Base-by-base conservation (phyloP, 2,888 invertebrate genomes). In the Miltochrista miniata region DNA sequence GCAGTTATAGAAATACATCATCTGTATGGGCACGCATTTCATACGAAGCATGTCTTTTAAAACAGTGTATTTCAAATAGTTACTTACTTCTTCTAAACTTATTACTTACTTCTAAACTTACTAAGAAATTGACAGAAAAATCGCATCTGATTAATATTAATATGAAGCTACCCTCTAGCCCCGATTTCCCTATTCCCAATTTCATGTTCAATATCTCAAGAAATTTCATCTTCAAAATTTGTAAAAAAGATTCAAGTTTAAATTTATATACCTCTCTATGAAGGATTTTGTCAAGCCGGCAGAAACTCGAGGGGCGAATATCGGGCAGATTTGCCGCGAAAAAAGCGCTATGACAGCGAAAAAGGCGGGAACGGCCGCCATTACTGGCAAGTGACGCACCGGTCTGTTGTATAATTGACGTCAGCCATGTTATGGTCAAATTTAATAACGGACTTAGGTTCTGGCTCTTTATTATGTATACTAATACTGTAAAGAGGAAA, bases 311-410 rank as follows among this genome's bases (percentile, higher is more conserved):
- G 57, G 55, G 61, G 61, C 72, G 79, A 78, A 24, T 24, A 5
- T 24, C 18, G 18, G 79, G 65, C 75, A 76, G 73, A 76, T 73
- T 79, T 79, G 79, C 81, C 85, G 87, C 86, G 83, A 85, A 88
- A 89, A 89, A 88, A 85, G 73, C 74, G 87, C 87, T 81, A 76
- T 88, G 89, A 88, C 89, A 90, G 90, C 90, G 88, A 87, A 89
- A 90, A 90, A 85, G 87, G 90, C 88, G 89, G 89, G 86, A 87
- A 80, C 79, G 74, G 77, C 67, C 71, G 90, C 93, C 93, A 93
- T 93, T 93, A 93, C 90, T 82, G 83, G 83, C 93, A 93, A 93
- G 93, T 93, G 93, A 93, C 93, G 93, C 93, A 53, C 48, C 68
- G 61, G 68, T 52, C 61, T 61, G 69, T 51, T 63, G 68, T 68